phyloP scores from a whole-genome alignment of 1,140 invertebrate genomes.

The Aphaenogaster ashmeadi region DNA sequence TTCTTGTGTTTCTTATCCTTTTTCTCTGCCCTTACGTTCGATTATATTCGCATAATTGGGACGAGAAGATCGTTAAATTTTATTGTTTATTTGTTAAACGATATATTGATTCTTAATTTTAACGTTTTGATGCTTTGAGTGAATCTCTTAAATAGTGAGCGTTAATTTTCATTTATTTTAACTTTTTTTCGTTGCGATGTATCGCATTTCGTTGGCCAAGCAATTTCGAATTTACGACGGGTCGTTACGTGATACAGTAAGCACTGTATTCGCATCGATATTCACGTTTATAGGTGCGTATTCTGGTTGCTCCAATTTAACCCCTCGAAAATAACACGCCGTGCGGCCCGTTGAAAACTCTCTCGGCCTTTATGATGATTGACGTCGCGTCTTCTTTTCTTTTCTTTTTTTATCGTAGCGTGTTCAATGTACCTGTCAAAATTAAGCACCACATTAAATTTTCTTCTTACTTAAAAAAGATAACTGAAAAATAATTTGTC shows the following conservation, averaged over 20 bases:
- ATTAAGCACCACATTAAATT: constrained; percentile 7
- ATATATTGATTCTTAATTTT: constrained; percentile 44
- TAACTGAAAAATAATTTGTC: neutral
- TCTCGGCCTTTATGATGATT: constrained; percentile 60
- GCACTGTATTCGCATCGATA: constrained; percentile 24
- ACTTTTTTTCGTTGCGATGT: constrained; percentile 66
- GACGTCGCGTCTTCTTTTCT: constrained; percentile 56
- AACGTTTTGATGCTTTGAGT: constrained; percentile 5
- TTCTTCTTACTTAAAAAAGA: neutral
- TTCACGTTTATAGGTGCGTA: constrained; percentile 14
- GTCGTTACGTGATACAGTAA: constrained; percentile 57
- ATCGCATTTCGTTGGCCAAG: constrained; percentile 70
- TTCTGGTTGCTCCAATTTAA: constrained; percentile 37
- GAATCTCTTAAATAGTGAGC: constrained; percentile 22
- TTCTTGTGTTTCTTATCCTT: constrained; percentile 45
- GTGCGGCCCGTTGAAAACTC: constrained; percentile 72
- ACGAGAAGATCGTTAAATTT: constrained; percentile 64
- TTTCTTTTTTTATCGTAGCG: constrained; percentile 41
- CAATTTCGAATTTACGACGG: constrained; percentile 72
- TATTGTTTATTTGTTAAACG: constrained; percentile 12
- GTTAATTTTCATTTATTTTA: constrained; percentile 49
- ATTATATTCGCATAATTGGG: constrained; percentile 59
- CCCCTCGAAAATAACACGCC: constrained; percentile 13
- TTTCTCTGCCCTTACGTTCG: constrained; percentile 65
- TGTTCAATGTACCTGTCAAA: constrained; percentile 52